Evolutionary conservation across 2,113 vertebrate species (phyloP).

Genomic region (Alouatta palliata): DNA sequence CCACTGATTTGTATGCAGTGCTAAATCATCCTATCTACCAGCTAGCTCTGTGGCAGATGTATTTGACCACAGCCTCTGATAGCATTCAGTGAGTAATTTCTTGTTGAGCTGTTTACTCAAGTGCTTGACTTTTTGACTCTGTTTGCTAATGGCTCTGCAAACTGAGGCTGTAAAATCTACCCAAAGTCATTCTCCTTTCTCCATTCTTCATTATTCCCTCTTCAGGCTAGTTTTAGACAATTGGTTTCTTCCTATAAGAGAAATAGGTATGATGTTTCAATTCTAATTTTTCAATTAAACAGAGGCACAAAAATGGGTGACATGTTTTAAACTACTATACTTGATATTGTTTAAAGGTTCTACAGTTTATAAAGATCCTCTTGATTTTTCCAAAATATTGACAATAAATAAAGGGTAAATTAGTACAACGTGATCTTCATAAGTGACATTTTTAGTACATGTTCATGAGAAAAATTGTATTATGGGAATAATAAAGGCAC

Average conservation of each 20-base stretch:
- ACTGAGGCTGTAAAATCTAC: background rate
- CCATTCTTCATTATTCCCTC: slow-evolving; percentile 62
- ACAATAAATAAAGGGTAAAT: slow-evolving; percentile 54
- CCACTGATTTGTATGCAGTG: slow-evolving; percentile 71
- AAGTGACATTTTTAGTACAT: background rate
- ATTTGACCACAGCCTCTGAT: slow-evolving; percentile 72
- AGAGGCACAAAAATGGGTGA: slow-evolving; percentile 67
- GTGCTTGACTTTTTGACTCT: slow-evolving; percentile 79
- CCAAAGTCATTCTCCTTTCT: slow-evolving; percentile 49
- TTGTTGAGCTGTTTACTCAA: slow-evolving; percentile 75
- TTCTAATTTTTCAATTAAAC: slow-evolving; percentile 60
- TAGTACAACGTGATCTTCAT: slow-evolving; percentile 12
- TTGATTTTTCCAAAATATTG: slow-evolving; percentile 59
- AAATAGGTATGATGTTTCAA: slow-evolving; percentile 51
- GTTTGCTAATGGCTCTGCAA: slow-evolving; percentile 74
- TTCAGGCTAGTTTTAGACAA: slow-evolving; percentile 54
- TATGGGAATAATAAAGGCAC: background rate
- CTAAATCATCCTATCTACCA: slow-evolving; percentile 65
- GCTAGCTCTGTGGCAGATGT: slow-evolving; percentile 68
- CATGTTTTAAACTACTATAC: slow-evolving; percentile 21
- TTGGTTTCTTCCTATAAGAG: slow-evolving; percentile 66
- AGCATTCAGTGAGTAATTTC: slow-evolving; percentile 74
- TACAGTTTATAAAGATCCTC: slow-evolving; percentile 34
- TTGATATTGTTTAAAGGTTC: slow-evolving; percentile 46
- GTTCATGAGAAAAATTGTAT: background rate